Percentiles rank a stretch among this genome's conserved stretches.
These are phyloP conservation scores for Idris sp. DNA, from an alignment of 1,140 invertebrate genomes.

Conservation along the genomic window DNA sequence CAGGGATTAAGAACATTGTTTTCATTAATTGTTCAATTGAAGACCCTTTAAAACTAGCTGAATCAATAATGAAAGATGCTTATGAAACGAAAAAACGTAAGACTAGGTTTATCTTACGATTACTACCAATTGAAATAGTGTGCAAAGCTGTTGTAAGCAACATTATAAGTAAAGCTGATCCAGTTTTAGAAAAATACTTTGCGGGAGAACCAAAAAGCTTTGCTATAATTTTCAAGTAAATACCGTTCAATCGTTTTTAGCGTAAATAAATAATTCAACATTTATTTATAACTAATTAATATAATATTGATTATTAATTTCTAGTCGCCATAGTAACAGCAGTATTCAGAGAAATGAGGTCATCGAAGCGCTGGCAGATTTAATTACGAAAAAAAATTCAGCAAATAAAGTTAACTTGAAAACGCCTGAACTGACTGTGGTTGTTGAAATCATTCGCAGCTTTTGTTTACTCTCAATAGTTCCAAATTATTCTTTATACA, in stretches of 20 bases:
- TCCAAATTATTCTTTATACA: slow-evolving; percentile 82
- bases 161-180: slow-evolving; percentile 83
- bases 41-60: slow-evolving; percentile 84
- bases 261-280: no score
- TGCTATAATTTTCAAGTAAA: slow-evolving; percentile 86
- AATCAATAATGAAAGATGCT: slow-evolving; percentile 86
- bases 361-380: slow-evolving; percentile 84
- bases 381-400: slow-evolving; percentile 83
- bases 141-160: slow-evolving; percentile 88
- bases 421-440: slow-evolving; percentile 85
- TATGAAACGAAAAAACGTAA: slow-evolving; percentile 82
- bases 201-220: slow-evolving; percentile 85
- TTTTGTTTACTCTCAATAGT: slow-evolving; percentile 83
- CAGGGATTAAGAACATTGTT: slow-evolving; percentile 64
- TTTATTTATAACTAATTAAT: background rate
- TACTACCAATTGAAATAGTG: slow-evolving; percentile 88
- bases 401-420: slow-evolving; percentile 87
- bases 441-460: slow-evolving; percentile 87
- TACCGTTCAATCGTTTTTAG: slow-evolving; percentile 5
- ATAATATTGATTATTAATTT: slow-evolving; percentile 21
- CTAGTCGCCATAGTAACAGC: slow-evolving; percentile 86
- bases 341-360: slow-evolving; percentile 83
- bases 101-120: slow-evolving; percentile 85
- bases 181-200: slow-evolving; percentile 87
- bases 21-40: slow-evolving; percentile 83